Base-by-base conservation (phyloP, 2,797 vertebrate genomes). In the Crocodylus rhombifer region DNA sequence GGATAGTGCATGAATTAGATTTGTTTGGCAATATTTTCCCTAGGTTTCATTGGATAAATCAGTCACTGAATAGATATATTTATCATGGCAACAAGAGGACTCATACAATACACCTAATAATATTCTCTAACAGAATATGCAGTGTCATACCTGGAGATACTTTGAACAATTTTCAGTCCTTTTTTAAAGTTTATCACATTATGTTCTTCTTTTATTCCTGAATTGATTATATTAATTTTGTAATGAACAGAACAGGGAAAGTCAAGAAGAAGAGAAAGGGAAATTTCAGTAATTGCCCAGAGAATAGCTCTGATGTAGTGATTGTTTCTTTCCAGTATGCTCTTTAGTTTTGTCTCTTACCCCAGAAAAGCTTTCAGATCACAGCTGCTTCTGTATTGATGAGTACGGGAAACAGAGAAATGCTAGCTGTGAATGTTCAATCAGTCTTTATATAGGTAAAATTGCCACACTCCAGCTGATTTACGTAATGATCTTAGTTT, bases 281-380 rank as follows among this genome's bases (percentile, higher is more conserved):
- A 89, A 51, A 75, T 73, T 7, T 81, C 78, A 86, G 77, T 83
- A 89, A 86, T 88, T 77, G 62, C 89, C 86, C 93, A 28, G 80
- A 88, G 91, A 96, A 86, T 91, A 95, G 87, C 85, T 92, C 88
- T 95, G 78, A 69, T 94, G 60, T 2, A 58, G 78, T 80, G 95
- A 90, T 91, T 94, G 86, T 94, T 96, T 94, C 91, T 88, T 92
- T 95, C 74, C 81, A 90, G 64, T 77, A 4, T 57, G 85, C 86
- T 93, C 79, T 95, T 90, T 78, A 91, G 87, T 80, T 71, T 92
- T 94, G 77, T 63, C 57, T 94, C 91, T 95, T 89, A 94, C 90
- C 88, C 83, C 82, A 95, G 92, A 93, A 97, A 96, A 95, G 82
- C 92, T 95, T 95, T 96, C 94, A 95, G 90, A 96, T 94, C 92